Percentiles rank a stretch among this genome's conserved stretches.
These are phyloP conservation scores for Tragopan temminckii DNA, from an alignment of 2,797 vertebrate species.

Conservation along the genomic window DNA sequence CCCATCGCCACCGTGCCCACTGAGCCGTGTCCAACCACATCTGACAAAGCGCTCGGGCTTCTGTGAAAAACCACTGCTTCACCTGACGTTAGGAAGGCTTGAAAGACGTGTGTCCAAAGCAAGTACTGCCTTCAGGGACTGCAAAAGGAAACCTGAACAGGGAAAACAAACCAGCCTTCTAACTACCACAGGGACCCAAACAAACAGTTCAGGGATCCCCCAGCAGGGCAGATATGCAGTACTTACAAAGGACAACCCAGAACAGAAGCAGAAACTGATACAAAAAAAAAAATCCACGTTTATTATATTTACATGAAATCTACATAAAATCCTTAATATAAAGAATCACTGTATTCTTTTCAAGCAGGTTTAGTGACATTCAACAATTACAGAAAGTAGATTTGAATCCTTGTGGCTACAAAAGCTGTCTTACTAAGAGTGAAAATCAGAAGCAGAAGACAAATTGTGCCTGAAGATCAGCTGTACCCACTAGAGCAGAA, in stretches of 20 bases:
- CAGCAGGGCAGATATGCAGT: background rate
- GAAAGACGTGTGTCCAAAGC: background rate
- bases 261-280: background rate
- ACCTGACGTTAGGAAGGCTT: background rate
- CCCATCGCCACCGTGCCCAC: background rate
- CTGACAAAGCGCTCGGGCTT: background rate
- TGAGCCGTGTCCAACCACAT: background rate
- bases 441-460: background rate
- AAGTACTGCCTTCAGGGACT: background rate
- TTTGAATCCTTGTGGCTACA: background rate
- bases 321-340: background rate
- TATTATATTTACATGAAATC: background rate
- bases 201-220: fast-evolving
- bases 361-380: background rate
- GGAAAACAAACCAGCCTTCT: background rate
- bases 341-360: background rate
- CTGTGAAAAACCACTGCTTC: background rate
- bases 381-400: background rate
- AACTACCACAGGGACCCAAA: background rate
- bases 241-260: background rate
- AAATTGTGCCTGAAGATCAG: background rate
- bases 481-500: background rate
- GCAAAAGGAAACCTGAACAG: background rate
- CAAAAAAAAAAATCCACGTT: background rate
- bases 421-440: background rate